Base-by-base conservation (phyloP, 2,113 vertebrate genomes). In the Antigone vipio region DNA sequence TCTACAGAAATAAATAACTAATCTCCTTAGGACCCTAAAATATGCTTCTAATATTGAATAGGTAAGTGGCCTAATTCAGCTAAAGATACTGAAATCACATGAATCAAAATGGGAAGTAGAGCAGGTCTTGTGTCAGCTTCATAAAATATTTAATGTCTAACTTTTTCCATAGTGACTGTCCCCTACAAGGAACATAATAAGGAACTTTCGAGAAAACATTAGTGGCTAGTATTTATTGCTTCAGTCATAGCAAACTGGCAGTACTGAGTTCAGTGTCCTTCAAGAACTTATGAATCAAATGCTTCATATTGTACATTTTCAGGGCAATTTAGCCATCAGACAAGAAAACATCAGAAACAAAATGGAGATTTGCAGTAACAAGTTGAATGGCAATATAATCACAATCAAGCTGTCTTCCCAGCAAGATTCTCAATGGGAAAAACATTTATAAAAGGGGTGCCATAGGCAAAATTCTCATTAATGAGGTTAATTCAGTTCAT, bases 401-500 rank as follows among this genome's bases (percentile, higher is more conserved):
- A 85, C 67, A 88, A 62, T 83, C 94, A 96, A 94, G 78, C 78
- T 92, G 55, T 76, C 92, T 93, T 96, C 85, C 40, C 82, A 92
- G 85, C 71, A 93, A 96, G 85, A 42, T 69, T 94, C 75, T 93
- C 67, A 50, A 88, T 73, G 38, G 55, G 42, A 73, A 83, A 93
- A 69, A 7, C 26, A 92, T 80, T 93, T 71, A 38, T 71, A 92
- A 93, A 88, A 79, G 55, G 34, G 44, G 21, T 88, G 90, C 94
- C 79, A 93, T 74, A 73, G 85, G 90, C 88, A 94, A 79, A 92
- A 79, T 86, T 88, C 52, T 90, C 92, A 93, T 94, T 90, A 96
- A 93, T 80, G 78, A 74, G 63, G 75, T 90, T 96, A 95, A 95
- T 94, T 96, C 62, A 62, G 82, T 96, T 85, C 72, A 88, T 93